phyloP scores from a whole-genome alignment of 2,888 invertebrate genomes.

The Phyto melanocephala region DNA sequence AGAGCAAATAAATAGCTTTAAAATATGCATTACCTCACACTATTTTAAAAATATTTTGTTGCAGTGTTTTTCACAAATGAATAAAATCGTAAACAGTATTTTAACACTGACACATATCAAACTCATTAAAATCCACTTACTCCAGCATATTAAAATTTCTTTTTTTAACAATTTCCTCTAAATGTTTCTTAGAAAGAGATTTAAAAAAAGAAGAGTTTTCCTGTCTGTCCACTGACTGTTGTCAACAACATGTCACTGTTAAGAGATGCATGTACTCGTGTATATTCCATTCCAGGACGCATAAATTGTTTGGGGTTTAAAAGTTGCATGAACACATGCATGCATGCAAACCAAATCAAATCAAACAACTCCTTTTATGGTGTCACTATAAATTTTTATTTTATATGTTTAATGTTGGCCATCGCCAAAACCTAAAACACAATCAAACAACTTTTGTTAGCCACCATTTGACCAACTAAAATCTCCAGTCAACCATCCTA shows the following conservation, averaged over 20 bases:
- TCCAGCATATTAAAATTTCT: conserved; percentile 3
- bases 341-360: conserved; percentile 53
- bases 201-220: neutral
- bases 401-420: conserved; percentile 57
- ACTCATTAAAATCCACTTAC: conserved; percentile 18
- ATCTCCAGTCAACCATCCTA: conserved; percentile 56
- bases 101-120: neutral
- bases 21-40: no score
- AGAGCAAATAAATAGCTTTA: no score
- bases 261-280: neutral
- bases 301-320: conserved; percentile 50
- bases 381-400: conserved; percentile 61
- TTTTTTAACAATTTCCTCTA: neutral
- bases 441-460: conserved; percentile 20
- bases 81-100: neutral
- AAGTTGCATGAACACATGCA: conserved; percentile 41
- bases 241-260: conserved; percentile 60
- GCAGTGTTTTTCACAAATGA: no score
- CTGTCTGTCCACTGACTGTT: conserved; percentile 26
- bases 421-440: conserved; percentile 51
- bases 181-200: neutral
- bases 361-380: conserved; percentile 59
- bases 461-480: conserved; percentile 28
- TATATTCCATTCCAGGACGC: neutral
- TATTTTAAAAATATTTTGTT: no score